A percentile compares a stretch with the other conserved stretches of the same genome.
These are phyloP conservation scores for Trypoxylus dichotomus DNA, from an alignment of 1,140 invertebrate species.

Conservation along the genomic window DNA sequence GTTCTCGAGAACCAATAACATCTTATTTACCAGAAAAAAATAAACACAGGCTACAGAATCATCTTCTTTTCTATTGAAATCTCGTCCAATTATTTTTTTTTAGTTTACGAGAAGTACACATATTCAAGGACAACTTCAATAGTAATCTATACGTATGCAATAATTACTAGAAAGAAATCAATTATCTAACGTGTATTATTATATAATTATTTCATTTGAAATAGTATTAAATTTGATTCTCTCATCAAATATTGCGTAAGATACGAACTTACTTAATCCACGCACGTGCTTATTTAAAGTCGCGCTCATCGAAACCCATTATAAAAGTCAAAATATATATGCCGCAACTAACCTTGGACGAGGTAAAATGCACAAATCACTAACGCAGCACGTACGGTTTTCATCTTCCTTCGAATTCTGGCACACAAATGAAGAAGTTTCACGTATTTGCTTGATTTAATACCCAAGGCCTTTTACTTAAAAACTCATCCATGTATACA, in stretches of 20 bases:
- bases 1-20: too few relatives aligned
- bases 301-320: neutral
- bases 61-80: too few relatives aligned
- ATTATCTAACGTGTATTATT: too few relatives aligned
- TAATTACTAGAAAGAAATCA: too few relatives aligned
- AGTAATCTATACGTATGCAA: too few relatives aligned
- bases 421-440: conserved; percentile 23
- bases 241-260: neutral
- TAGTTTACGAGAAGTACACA: too few relatives aligned
- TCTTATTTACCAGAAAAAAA: too few relatives aligned
- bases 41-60: too few relatives aligned
- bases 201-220: too few relatives aligned
- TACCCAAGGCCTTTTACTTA: conserved; percentile 16
- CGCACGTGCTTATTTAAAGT: conserved; percentile 2
- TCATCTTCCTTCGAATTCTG: conserved; percentile 19
- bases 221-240: neutral
- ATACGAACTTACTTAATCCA: neutral
- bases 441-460: conserved; percentile 14
- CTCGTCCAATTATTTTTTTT: too few relatives aligned
- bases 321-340: neutral
- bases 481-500: neutral
- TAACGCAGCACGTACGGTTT: neutral
- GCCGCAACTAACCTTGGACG: conserved; percentile 1
- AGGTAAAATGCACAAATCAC: conserved; percentile 16
- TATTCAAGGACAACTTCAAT: too few relatives aligned